These are phyloP conservation scores for Girardinus metallicus DNA, from an alignment of 2,797 vertebrate genomes.

Conservation along the genomic window DNA sequence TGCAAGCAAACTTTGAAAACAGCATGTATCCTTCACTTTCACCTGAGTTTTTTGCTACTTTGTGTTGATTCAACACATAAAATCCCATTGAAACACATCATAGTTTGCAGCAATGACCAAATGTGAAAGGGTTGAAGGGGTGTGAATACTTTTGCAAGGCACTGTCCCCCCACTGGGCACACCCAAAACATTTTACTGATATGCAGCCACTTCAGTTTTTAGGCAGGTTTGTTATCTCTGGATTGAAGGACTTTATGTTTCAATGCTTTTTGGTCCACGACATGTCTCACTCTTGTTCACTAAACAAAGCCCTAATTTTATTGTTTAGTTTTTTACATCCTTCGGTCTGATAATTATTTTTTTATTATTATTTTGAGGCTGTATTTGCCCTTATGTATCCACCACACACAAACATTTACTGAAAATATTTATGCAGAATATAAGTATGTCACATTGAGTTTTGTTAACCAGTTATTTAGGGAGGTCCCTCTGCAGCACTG, in stretches of 20 bases:
- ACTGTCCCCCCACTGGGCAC: not conserved
- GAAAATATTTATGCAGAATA: slow-evolving; percentile 60
- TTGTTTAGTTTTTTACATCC: slow-evolving; percentile 70
- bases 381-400: slow-evolving; percentile 53
- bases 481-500: slow-evolving; percentile 67
- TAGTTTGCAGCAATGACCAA: not conserved
- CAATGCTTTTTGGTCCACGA: slow-evolving; percentile 41
- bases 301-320: slow-evolving; percentile 50
- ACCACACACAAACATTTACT: slow-evolving; percentile 62
- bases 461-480: slow-evolving; percentile 65
- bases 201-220: not conserved
- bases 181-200: not conserved
- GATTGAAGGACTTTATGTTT: slow-evolving; percentile 58
- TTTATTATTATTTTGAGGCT: slow-evolving; percentile 56
- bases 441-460: slow-evolving; percentile 77
- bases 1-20: not conserved
- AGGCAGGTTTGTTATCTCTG: slow-evolving; percentile 33
- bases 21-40: not conserved
- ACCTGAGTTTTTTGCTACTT: not conserved
- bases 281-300: slow-evolving; percentile 48
- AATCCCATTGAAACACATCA: not conserved
- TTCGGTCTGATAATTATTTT: slow-evolving; percentile 63
- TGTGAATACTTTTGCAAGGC: slow-evolving; percentile 8
- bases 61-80: not conserved
- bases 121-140: not conserved